phyloP scores from a whole-genome alignment of 2,113 vertebrate genomes.

The Sphyrna mokarran region DNA sequence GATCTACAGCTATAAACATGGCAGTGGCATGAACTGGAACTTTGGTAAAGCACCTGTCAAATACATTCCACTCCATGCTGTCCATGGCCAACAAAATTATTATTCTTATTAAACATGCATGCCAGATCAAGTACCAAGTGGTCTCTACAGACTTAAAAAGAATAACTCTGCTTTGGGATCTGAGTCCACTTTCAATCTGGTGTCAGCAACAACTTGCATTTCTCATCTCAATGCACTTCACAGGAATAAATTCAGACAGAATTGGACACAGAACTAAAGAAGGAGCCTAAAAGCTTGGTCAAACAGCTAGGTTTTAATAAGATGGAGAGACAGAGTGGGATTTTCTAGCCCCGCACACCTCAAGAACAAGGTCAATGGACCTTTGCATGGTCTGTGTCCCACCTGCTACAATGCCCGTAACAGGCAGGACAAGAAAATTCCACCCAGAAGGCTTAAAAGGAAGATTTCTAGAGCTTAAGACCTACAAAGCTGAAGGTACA shows the following conservation, averaged over 20 bases:
- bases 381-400: too few relatives aligned
- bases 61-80: not conserved
- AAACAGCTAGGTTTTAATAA: not conserved
- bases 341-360: too few relatives aligned
- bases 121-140: not conserved
- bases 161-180: not conserved
- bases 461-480: not conserved
- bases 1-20: not conserved
- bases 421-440: too few relatives aligned
- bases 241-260: not conserved
- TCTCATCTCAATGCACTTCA: not conserved
- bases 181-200: not conserved
- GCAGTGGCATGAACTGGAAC: not conserved
- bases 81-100: slow-evolving; percentile 8
- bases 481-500: not conserved
- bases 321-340: not conserved
- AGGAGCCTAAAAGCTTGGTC: not conserved
- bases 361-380: too few relatives aligned
- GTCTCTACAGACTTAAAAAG: not conserved
- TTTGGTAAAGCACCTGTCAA: not conserved
- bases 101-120: not conserved
- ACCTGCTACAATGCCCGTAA: too few relatives aligned
- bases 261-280: not conserved
- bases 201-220: not conserved
- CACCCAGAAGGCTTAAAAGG: not conserved